These are phyloP conservation scores for Phortica okadai DNA, from an alignment of 2,888 invertebrate species.

Conservation along the genomic window DNA sequence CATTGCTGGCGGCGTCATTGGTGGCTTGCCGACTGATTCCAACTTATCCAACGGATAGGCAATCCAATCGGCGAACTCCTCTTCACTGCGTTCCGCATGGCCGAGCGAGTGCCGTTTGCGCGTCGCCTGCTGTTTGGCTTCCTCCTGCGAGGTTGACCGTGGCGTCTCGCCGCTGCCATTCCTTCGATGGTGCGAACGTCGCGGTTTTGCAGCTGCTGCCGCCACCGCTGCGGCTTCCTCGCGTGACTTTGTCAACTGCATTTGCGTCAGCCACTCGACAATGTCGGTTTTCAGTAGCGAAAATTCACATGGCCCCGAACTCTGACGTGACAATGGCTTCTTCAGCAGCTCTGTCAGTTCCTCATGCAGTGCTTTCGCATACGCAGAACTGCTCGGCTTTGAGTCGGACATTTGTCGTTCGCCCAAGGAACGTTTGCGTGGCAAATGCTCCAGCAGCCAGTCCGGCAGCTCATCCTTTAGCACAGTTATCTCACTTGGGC, in stretches of 20 bases:
- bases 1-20: slow-evolving; percentile 25
- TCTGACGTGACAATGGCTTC: slow-evolving; percentile 75
- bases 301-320: slow-evolving; percentile 75
- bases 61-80: slow-evolving; percentile 74
- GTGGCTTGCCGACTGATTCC: slow-evolving; percentile 71
- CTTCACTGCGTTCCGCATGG: slow-evolving; percentile 71
- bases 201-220: slow-evolving; percentile 43
- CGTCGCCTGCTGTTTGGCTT: slow-evolving; percentile 60
- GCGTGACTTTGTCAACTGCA: slow-evolving; percentile 60
- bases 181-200: slow-evolving; percentile 71
- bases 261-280: slow-evolving; percentile 76
- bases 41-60: slow-evolving; percentile 74
- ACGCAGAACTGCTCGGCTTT: slow-evolving; percentile 66
- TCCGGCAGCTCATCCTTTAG: slow-evolving; percentile 75
- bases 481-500: slow-evolving; percentile 76
- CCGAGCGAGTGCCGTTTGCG: slow-evolving; percentile 76
- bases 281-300: slow-evolving; percentile 75
- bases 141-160: slow-evolving; percentile 74
- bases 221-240: slow-evolving; percentile 16
- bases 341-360: slow-evolving; percentile 74
- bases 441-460: slow-evolving; percentile 74
- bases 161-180: slow-evolving; percentile 74
- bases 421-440: slow-evolving; percentile 68
- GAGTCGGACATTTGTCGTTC: slow-evolving; percentile 66
- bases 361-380: slow-evolving; percentile 72